phyloP scores from a whole-genome alignment of 1,140 invertebrate genomes.

The Cryptotermes secundus region DNA sequence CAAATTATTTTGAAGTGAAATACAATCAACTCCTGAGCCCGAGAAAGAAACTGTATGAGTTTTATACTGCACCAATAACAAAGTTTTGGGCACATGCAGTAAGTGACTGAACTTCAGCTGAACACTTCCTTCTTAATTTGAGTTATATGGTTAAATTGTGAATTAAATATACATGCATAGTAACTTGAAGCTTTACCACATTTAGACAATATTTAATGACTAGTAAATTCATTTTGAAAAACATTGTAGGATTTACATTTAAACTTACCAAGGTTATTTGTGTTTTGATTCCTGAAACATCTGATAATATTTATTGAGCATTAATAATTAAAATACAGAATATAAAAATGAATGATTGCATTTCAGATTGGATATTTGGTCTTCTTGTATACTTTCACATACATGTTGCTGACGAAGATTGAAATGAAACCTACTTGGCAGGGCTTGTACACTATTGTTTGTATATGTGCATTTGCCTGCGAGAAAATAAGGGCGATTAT shows the following conservation, averaged over 20 bases:
- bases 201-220: too few species aligned
- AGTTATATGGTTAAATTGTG: too few species aligned
- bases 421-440: conserved; percentile 72
- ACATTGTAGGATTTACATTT: too few species aligned
- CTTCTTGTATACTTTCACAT: conserved; percentile 89
- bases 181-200: too few species aligned
- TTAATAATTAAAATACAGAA: too few species aligned
- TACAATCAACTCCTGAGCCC: conserved; percentile 72
- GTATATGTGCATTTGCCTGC: conserved; percentile 84
- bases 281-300: too few species aligned
- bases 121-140: too few species aligned
- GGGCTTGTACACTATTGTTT: conserved; percentile 89
- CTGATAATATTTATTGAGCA: too few species aligned
- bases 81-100: conserved; percentile 98
- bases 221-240: too few species aligned
- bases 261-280: too few species aligned
- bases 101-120: conserved; percentile 47
- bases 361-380: conserved; percentile 90
- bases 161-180: too few species aligned
- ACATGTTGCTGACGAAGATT: conserved; percentile 88
- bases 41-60: conserved; percentile 92
- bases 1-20: conserved; percentile 68
- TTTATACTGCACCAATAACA: conserved; percentile 95
- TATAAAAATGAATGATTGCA: conserved; percentile 41
- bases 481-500: conserved; percentile 92